Percentiles rank a stretch among this genome's conserved stretches.
Evolutionary conservation across 2,113 vertebrate species (phyloP).

Genomic region (Edolisoma coerulescens): DNA sequence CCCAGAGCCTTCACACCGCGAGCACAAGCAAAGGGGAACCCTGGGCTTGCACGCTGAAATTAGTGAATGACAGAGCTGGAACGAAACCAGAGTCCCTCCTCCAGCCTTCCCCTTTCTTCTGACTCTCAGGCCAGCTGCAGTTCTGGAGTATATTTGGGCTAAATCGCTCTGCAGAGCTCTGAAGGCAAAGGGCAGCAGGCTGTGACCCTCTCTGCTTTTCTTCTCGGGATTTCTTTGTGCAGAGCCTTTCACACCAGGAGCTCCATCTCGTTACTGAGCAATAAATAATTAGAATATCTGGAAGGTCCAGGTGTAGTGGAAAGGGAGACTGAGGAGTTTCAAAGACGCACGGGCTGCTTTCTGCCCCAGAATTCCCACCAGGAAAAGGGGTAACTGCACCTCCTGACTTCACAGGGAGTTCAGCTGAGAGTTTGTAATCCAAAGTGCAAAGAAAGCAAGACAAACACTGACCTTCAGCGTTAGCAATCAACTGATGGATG

Average conservation of each 20-base stretch:
- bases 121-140: background rate
- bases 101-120: background rate
- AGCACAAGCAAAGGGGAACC: background rate
- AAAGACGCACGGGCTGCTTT: background rate
- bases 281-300: background rate
- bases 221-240: background rate
- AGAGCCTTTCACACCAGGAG: background rate
- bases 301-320: background rate
- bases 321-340: background rate
- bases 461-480: background rate
- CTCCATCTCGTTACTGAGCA: background rate
- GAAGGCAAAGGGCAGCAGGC: background rate
- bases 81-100: background rate
- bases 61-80: background rate
- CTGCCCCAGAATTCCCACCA: background rate
- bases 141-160: background rate
- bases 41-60: rapidly evolving
- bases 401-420: background rate
- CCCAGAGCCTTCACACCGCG: rapidly evolving
- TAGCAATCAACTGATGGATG: background rate
- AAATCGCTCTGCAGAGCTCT: background rate
- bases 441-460: background rate
- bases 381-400: background rate
- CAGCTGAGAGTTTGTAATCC: background rate
- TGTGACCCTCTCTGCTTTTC: background rate